Conservation (phyloP, 2,888 invertebrate species). For the Calameuta idolon region DNA sequence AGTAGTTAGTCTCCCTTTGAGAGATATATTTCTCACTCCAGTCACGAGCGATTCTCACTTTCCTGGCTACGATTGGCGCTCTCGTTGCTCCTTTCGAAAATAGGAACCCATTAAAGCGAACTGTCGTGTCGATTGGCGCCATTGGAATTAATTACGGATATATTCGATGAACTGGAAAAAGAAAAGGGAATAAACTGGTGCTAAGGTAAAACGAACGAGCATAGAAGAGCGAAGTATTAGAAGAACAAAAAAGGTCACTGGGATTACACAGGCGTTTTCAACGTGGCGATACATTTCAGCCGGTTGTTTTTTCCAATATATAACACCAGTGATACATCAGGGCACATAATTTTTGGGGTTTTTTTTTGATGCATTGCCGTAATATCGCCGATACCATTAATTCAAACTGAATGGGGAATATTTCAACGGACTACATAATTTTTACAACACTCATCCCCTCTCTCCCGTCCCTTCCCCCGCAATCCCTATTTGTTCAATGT, state of each 20-base stretch:
- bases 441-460: slow-evolving; percentile 28
- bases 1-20: not conserved
- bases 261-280: slow-evolving; percentile 4
- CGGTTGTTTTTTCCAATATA: slow-evolving; percentile 16
- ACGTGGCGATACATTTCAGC: slow-evolving; percentile 29
- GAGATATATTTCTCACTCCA: not conserved
- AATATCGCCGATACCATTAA: slow-evolving; percentile 60
- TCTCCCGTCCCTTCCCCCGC: not conserved
- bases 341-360: slow-evolving; percentile 53
- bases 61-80: not conserved
- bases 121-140: not conserved
- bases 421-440: slow-evolving; percentile 54
- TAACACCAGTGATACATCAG: slow-evolving; percentile 44
- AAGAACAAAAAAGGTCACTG: slow-evolving; percentile 16
- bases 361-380: slow-evolving; percentile 57
- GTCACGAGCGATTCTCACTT: not conserved
- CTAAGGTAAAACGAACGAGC: not conserved
- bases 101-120: not conserved
- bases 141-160: not conserved
- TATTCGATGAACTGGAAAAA: not conserved
- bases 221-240: not conserved
- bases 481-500: not conserved
- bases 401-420: slow-evolving; percentile 56
- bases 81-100: not conserved
- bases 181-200: not conserved